phyloP scores from a whole-genome alignment of 2,797 vertebrate genomes.

The Phalloptychus januarius region DNA sequence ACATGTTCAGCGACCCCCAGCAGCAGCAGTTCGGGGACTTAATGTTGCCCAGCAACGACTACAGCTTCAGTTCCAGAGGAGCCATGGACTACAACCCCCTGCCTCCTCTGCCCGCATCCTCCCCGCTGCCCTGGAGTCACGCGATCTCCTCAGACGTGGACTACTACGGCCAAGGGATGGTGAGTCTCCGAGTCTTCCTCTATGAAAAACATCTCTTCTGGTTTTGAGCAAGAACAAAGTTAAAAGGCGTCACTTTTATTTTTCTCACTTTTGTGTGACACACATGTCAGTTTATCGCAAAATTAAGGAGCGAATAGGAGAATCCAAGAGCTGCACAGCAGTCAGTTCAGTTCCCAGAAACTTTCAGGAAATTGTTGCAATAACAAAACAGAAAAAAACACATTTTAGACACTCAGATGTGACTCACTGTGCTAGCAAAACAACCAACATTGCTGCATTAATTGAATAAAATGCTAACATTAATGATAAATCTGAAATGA shows the following conservation, averaged over 20 bases:
- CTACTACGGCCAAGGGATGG: constrained; percentile 84
- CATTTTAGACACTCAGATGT: too few relatives aligned
- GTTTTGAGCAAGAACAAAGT: background rate
- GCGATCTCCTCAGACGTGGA: constrained; percentile 81
- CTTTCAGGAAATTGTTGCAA: background rate
- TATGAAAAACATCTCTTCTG: too few relatives aligned
- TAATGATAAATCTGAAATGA: background rate
- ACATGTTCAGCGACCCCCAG: constrained; percentile 72
- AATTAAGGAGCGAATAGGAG: background rate
- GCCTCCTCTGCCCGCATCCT: constrained; percentile 49
- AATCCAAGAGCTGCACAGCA: background rate
- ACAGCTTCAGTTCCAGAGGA: constrained; percentile 9
- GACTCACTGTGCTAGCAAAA: too few relatives aligned
- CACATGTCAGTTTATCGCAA: background rate
- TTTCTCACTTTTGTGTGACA: background rate
- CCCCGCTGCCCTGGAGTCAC: constrained; percentile 69
- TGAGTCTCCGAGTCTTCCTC: constrained; percentile 68
- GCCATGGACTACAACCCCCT: constrained; percentile 38
- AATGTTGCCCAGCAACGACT: constrained; percentile 33
- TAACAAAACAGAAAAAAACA: too few relatives aligned
- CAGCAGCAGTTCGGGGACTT: constrained; percentile 24
- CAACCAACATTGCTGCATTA: background rate
- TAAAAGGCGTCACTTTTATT: background rate
- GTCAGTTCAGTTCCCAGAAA: background rate
- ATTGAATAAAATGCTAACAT: background rate